Evolutionary conservation across 2,113 vertebrate genomes (phyloP).

Genomic region (Tamias sibiricus): DNA sequence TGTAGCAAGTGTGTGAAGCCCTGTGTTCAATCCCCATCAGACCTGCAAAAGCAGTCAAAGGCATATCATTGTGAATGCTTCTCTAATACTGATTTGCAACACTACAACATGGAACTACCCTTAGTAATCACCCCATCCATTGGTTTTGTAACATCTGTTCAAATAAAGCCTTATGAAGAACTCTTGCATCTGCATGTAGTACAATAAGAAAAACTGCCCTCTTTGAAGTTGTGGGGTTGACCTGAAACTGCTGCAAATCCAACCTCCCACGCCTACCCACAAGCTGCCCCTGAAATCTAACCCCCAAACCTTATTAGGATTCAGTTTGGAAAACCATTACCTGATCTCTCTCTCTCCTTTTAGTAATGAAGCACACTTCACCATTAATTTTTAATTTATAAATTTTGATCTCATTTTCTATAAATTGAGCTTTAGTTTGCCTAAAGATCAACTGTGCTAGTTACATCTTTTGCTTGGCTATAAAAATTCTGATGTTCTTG

Average conservation of each 20-base stretch:
- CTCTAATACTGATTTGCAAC: too few species aligned
- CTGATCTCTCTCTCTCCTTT: background rate
- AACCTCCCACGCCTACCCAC: background rate
- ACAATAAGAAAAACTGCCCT: background rate
- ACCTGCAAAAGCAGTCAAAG: background rate
- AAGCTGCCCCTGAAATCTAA: background rate
- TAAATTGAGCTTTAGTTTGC: background rate
- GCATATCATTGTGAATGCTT: background rate
- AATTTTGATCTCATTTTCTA: slow-evolving; percentile 16
- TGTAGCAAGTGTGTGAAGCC: background rate
- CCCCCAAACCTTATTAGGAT: background rate
- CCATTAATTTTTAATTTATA: background rate
- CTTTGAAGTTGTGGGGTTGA: background rate
- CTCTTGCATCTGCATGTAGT: background rate
- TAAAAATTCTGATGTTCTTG: background rate
- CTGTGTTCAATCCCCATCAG: too few species aligned
- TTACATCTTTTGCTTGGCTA: background rate
- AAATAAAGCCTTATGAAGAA: background rate
- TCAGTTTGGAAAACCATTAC: background rate
- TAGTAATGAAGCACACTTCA: background rate
- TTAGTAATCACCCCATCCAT: background rate
- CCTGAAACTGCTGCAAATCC: background rate
- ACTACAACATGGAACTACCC: background rate
- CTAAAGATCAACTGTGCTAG: background rate
- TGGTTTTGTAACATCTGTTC: slow-evolving; percentile 19